A percentile compares a stretch with the other conserved stretches of the same genome.
These are phyloP conservation scores for Seira musarum DNA, from an alignment of 2,888 invertebrate genomes.

Conservation along the genomic window DNA sequence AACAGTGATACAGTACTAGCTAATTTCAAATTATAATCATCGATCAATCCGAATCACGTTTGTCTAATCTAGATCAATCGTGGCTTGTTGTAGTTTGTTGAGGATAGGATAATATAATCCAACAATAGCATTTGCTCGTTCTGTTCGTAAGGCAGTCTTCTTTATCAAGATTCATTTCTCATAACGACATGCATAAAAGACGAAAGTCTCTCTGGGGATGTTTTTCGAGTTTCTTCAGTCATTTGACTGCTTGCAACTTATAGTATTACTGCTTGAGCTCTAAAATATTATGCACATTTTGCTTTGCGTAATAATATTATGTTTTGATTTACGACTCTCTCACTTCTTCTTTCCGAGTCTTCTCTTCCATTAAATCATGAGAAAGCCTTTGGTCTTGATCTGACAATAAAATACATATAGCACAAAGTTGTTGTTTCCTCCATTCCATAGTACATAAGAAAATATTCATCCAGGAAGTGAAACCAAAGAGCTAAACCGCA, in stretches of 20 bases:
- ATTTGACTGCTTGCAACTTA: neutral
- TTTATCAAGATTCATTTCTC: neutral
- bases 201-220: neutral
- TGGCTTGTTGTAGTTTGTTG: neutral
- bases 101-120: neutral
- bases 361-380: neutral
- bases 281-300: neutral
- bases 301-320: neutral
- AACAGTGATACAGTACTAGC: neutral
- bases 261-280: no score
- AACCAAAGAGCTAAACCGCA: slow-evolving; percentile 27
- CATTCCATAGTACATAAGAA: neutral
- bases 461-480: slow-evolving; percentile 25
- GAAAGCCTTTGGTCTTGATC: neutral
- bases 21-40: neutral
- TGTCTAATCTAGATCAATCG: neutral
- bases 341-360: neutral
- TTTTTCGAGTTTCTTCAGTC: neutral
- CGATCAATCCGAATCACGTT: neutral
- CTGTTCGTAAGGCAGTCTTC: neutral
- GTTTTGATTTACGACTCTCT: slow-evolving; percentile 35
- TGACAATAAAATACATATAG: neutral
- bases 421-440: neutral
- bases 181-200: neutral
- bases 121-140: neutral